Base-by-base conservation (phyloP, 2,113 vertebrate species). In the Pseudorasbora parva region DNA sequence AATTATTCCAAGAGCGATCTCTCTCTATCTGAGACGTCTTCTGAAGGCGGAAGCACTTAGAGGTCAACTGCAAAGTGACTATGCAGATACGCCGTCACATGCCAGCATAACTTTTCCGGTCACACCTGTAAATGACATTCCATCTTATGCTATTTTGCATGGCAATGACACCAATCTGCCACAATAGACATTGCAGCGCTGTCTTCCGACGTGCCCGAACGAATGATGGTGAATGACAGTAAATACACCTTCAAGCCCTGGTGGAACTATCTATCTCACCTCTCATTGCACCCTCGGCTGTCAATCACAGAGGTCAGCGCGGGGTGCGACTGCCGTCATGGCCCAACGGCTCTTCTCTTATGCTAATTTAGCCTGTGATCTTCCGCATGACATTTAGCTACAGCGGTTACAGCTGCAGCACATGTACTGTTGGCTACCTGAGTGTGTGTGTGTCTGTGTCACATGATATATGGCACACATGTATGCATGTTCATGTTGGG, bases 181-280 rank as follows among this genome's bases (percentile, higher is more conserved):
- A 59, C 56, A 43, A 43, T 41, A 78, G 56, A 78, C 69, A 82
- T n/a, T 51, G 19, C 57, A 49, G 33, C 73, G 78, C 41, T 10
- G 59, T 69, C 78, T 56, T 78, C 23, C 8, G 21, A 49, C 43
- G 71, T 66, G 82, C 68, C 49, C 33, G 4, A 78, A 76, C 23
- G 78, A 78, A 82, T 83, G 80, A 85, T 78, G 81, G 74, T 68
- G 86, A 87, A 81, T 88, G 87, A 84, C 87, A 88, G 77, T 77
- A 81, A 86, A 85, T 85, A 81, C 51, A 69, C 77, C 77, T 57
- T 80, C 62, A 60, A 71, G 73, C 49, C 62, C 81, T 25, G 5
- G 14, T 84, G 82, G 33, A 75, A 54, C 81, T 69, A 62, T 62
- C 77, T 57, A 43, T 78, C 84, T 77, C 84, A 86, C 88, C 86